Evolutionary conservation across 2,797 vertebrate species (phyloP).

Genomic region (Acanthornis magna): DNA sequence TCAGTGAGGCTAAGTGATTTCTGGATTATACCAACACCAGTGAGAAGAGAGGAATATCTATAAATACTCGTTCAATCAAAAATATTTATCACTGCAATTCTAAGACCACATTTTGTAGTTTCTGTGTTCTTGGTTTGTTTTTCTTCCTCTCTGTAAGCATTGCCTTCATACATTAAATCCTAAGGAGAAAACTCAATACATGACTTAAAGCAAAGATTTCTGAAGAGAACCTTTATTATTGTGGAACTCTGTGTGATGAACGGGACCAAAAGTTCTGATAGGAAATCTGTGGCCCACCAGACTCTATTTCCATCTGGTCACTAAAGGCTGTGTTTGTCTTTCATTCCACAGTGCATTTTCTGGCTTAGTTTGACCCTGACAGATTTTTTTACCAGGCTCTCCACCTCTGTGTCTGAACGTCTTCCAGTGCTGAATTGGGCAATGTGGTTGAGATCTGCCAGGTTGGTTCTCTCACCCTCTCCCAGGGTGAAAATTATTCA

Average conservation of each 20-base stretch:
- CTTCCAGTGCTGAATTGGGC: background rate
- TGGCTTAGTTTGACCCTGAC: background rate
- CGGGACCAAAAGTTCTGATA: background rate
- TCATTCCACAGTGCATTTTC: background rate
- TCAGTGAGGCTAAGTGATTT: background rate
- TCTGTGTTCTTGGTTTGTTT: background rate
- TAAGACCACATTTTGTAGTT: background rate
- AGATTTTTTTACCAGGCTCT: background rate
- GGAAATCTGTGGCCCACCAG: background rate
- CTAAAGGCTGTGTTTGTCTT: background rate
- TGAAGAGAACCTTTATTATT: background rate
- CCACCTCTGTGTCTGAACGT: background rate
- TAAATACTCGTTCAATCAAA: background rate
- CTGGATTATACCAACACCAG: background rate
- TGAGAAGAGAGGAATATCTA: background rate
- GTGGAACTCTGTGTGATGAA: accelerated
- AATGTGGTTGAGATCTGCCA: background rate
- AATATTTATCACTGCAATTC: background rate
- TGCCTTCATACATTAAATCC: background rate
- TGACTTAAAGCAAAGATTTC: background rate
- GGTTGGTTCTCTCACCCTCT: background rate
- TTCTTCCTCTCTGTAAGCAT: background rate
- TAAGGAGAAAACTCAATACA: background rate
- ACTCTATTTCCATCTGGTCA: background rate
- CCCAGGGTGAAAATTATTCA: background rate